Conservation (phyloP, 2,113 vertebrate species). For the Dromiciops gliroides region DNA sequence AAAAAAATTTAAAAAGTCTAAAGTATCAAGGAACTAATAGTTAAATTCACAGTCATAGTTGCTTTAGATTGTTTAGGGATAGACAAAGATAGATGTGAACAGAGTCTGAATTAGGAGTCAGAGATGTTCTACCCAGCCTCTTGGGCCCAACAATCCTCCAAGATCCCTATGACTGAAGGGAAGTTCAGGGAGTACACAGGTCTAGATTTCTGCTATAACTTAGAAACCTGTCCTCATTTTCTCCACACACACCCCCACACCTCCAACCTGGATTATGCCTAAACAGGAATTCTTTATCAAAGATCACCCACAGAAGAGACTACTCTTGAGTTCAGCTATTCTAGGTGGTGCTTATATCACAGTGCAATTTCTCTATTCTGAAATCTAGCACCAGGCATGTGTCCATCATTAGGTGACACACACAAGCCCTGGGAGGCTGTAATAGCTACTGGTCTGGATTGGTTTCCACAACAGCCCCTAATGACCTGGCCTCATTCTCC, state of each 20-base stretch:
- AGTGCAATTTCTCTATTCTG: neutral
- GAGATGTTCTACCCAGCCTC: neutral
- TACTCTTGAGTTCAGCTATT: neutral
- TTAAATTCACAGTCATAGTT: neutral
- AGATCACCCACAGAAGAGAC: neutral
- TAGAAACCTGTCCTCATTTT: neutral
- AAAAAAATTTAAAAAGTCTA: neutral
- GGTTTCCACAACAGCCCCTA: neutral
- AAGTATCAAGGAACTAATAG: neutral
- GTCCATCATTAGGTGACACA: neutral
- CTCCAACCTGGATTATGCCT: neutral
- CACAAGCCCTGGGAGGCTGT: neutral
- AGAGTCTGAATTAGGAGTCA: neutral
- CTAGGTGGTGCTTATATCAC: neutral
- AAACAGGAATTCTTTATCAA: neutral
- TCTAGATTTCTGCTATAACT: neutral
- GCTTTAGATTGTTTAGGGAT: neutral
- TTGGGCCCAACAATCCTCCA: neutral
- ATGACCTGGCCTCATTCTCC: neutral
- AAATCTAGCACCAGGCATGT: neutral
- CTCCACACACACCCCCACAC: neutral
- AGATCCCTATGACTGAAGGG: neutral
- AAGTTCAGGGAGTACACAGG: neutral
- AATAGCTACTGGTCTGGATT: neutral
- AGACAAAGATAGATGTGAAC: neutral